Percentiles rank a stretch among this genome's conserved stretches.
phyloP scores from a whole-genome alignment of 2,888 invertebrate genomes.

The Eurois occulta region DNA sequence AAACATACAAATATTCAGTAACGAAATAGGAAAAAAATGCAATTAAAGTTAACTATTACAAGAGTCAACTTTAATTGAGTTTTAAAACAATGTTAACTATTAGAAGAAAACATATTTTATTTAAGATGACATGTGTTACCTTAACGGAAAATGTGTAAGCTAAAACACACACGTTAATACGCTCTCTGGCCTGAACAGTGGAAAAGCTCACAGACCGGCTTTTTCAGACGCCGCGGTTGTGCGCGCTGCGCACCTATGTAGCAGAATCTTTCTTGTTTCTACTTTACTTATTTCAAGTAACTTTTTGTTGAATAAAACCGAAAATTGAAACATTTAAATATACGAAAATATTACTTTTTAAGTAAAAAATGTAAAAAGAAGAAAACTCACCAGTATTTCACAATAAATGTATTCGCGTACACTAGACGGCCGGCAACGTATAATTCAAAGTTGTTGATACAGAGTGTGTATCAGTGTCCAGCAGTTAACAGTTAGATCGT shows the following conservation, averaged over 20 bases:
- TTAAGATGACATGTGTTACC: background rate
- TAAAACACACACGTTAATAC: conserved; percentile 43
- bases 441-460: conserved; percentile 75
- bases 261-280: conserved; percentile 25
- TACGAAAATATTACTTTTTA: conserved; percentile 22
- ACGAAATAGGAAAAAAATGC: conserved; percentile 21
- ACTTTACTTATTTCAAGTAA: conserved; percentile 11
- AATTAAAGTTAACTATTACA: conserved; percentile 14
- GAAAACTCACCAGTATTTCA: conserved; percentile 83
- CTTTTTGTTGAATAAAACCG: background rate
- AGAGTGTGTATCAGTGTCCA: conserved; percentile 82
- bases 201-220: conserved; percentile 84
- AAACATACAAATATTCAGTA: conserved; percentile 28
- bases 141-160: conserved; percentile 25
- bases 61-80: background rate
- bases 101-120: background rate
- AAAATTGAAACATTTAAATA: background rate
- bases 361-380: conserved; percentile 52
- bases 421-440: conserved; percentile 77
- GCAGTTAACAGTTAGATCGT: conserved; percentile 75
- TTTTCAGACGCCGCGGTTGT: conserved; percentile 79
- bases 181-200: conserved; percentile 70
- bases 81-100: background rate
- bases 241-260: conserved; percentile 61
- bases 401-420: conserved; percentile 79